Base-by-base conservation (phyloP, 1,140 invertebrate species). In the Trichogramma pretiosum region DNA sequence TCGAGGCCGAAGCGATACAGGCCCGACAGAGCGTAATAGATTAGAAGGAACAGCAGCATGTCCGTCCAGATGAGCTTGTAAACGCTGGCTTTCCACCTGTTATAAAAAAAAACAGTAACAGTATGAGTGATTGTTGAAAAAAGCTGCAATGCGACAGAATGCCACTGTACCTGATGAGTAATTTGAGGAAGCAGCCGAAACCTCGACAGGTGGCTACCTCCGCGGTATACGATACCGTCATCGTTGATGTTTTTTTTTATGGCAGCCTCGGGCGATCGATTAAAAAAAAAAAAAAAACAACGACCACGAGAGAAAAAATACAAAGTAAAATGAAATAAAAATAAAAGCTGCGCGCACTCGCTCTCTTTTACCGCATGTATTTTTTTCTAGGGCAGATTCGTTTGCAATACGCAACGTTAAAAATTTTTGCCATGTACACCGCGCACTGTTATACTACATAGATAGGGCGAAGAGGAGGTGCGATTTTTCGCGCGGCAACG, bases 191-290 rank as follows among this genome's bases (percentile, higher is more conserved):
- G 61, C 84, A 90, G 49, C 87, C 87, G 63, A 91, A 85, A 41
- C 86, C 85, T 46, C 80, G 77, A 61, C 85, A 89, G 48, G 88
- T 89, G 40, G 89, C 88, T 51, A 93, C 88, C 76, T 92, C 85
- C 17, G 80, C 85, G 37, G 87, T 91, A 55, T 93, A 93, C 1
- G 85, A 85, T 16, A 93, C 85, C 52, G 89, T 92, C 89, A 92
- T 91, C 46, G 46, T 59, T 49, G n/a, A n/a, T n/a, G n/a, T n/a
- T n/a, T n/a, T n/a, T n/a, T n/a, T n/a, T n/a, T n/a, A n/a, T n/a
- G n/a, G n/a, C n/a, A n/a, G n/a, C 32, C 22, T 34, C n/a, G 28
- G 11, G 28, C 40, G 11, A 40, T 34, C 2, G 19, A 36, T 17
- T 11, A 32, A 37, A 41, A n/a, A n/a, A n/a, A n/a, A n/a, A n/a